Conservation (phyloP, 2,797 vertebrate genomes). For the Luscinia luscinia region DNA sequence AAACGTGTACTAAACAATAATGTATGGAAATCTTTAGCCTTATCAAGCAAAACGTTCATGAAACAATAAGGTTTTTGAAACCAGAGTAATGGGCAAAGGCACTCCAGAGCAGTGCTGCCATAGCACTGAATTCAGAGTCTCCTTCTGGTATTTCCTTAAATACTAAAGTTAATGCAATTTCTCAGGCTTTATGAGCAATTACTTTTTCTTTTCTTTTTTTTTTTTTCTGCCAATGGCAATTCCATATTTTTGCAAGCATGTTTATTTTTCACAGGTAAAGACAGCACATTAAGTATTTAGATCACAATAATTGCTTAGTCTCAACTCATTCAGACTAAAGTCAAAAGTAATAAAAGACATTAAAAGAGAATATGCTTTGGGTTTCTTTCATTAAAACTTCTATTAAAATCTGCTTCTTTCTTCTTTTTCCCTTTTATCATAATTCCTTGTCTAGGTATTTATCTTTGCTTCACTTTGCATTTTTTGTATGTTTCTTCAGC, state of each 20-base stretch:
- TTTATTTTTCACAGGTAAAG: not conserved
- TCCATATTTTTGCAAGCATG: not conserved
- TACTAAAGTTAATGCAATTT: not conserved
- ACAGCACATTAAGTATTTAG: not conserved
- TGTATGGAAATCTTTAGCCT: not conserved
- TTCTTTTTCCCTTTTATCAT: not conserved
- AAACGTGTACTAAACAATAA: not conserved
- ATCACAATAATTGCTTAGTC: not conserved
- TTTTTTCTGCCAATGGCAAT: not conserved
- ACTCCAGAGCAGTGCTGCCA: not conserved
- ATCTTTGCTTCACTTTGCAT: not conserved
- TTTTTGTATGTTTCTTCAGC: not conserved
- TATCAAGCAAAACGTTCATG: not conserved
- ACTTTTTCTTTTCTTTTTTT: not conserved
- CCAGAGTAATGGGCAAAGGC: not conserved
- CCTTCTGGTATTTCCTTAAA: not conserved
- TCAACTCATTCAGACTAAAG: not conserved
- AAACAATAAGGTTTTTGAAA: not conserved
- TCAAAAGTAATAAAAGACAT: not conserved
- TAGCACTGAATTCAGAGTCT: not conserved
- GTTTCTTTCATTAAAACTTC: slow-evolving; percentile 4
- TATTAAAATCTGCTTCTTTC: not conserved
- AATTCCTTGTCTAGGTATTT: not conserved
- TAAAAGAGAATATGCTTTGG: not conserved
- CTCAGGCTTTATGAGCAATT: not conserved